These are phyloP conservation scores for Mohoua ochrocephala DNA, from an alignment of 2,113 vertebrate genomes.

Conservation along the genomic window DNA sequence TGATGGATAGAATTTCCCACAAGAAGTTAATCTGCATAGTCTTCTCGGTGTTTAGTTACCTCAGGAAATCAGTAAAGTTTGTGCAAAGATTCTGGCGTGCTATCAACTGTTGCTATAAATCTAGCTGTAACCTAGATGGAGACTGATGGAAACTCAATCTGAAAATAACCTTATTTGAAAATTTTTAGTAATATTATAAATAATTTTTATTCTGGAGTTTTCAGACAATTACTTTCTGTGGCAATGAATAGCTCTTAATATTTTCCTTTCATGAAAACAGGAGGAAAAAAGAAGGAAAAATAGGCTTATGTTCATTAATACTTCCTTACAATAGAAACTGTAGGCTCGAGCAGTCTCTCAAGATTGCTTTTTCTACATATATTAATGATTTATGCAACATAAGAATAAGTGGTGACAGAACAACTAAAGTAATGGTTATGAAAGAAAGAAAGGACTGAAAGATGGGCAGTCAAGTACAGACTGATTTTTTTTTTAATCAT, in stretches of 20 bases:
- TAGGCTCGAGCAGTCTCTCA: background rate
- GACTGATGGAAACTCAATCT: background rate
- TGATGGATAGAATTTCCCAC: background rate
- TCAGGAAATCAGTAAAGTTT: background rate
- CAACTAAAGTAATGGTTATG: background rate
- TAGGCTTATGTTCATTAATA: background rate
- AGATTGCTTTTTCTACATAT: background rate
- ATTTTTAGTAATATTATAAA: background rate
- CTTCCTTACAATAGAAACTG: background rate
- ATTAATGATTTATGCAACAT: background rate
- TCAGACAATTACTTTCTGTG: background rate
- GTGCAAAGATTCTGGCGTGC: background rate
- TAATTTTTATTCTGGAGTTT: background rate
- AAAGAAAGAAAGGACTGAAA: background rate
- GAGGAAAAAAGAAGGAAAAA: background rate
- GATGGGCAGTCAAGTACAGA: background rate
- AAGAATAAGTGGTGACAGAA: background rate
- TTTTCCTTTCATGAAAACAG: background rate
- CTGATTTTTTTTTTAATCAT: background rate
- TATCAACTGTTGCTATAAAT: background rate
- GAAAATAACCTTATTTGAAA: background rate
- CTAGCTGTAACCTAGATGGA: background rate
- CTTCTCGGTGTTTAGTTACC: slow-evolving; percentile 4
- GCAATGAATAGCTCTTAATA: background rate
- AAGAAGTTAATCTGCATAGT: background rate